These are phyloP conservation scores for Octodon degus DNA, from an alignment of 2,113 vertebrate genomes.

Conservation along the genomic window DNA sequence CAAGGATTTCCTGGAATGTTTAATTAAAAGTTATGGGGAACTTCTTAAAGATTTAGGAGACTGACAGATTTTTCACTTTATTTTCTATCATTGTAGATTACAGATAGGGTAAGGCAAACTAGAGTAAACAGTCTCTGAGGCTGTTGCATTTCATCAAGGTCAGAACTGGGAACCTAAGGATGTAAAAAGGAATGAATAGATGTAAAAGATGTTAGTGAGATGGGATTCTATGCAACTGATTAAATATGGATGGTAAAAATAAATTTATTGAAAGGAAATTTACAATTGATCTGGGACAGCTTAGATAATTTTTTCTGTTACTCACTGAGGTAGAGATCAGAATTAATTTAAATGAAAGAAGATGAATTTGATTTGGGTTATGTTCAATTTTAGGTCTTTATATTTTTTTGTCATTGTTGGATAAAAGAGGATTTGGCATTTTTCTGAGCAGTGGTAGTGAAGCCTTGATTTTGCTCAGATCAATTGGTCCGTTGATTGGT, in stretches of 20 bases:
- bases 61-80: slow-evolving; percentile 29
- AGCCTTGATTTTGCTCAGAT: neutral
- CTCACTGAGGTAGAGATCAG: slow-evolving; percentile 33
- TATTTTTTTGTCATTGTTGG: slow-evolving; percentile 18
- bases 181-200: slow-evolving; percentile 1
- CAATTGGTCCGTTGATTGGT: too few species aligned
- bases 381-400: slow-evolving; percentile 13
- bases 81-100: neutral
- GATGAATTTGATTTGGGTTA: neutral
- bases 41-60: slow-evolving; percentile 7
- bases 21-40: neutral
- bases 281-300: neutral
- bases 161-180: slow-evolving; percentile 26
- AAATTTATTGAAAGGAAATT: neutral
- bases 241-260: neutral
- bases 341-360: neutral
- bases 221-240: neutral
- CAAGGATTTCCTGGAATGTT: slow-evolving; percentile 8
- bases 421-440: neutral
- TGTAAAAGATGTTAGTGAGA: neutral
- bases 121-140: neutral
- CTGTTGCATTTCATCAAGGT: slow-evolving; percentile 16
- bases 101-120: neutral
- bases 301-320: neutral
- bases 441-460: neutral